Evolutionary conservation across 2,797 vertebrate genomes (phyloP), one percentile per base, ranked within the genome.

Genomic region (Microctenopoma steveboyesi): DNA sequence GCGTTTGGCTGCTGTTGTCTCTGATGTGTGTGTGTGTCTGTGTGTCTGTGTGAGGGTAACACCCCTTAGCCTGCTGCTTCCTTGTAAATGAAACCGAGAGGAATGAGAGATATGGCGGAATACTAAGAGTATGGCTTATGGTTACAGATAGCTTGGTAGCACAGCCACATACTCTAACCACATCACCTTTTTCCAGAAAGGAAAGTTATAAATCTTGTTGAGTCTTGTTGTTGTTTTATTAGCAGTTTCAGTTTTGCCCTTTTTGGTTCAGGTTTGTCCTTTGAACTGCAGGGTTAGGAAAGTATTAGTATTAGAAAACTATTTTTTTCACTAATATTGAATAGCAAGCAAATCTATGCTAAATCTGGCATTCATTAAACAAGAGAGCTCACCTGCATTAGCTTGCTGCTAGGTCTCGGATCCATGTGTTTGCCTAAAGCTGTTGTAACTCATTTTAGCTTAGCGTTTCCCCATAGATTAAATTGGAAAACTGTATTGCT

Each of bases 401-500:
- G 33, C 52, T 9, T 10, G 51, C 49, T 69, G 70, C 56, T 2
- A 0, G 1, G 13, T 13, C 14, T 66, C 9, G 56, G 52, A 60
- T 28, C 33, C 33, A 2, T 53, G 35, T 81, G 69, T 69, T 40
- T 65, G 39, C 67, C 28, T 64, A 28, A 22, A 50, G 51, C 9
- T 40, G 11, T 9, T 0, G 4, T 0, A 18, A n/a, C 43, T 30
- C 10, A 7, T 16, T 18, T 3, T 37, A 7, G 5, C 47, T 79
- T 78, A 7, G 3, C 0, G 2, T 76, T 83, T 81, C 61, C 4
- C 13, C 16, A 35, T 11, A 84, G 87, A 54, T 43, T 64, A 82
- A 85, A 84, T 74, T 27, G 2, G 6, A 1, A 33, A 18, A n/a
- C n/a, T n/a, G 7, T 1, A 10, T 22, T 18, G 12, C 10, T 33